phyloP scores from a whole-genome alignment of 2,797 vertebrate species.

The Amniataba percoides region DNA sequence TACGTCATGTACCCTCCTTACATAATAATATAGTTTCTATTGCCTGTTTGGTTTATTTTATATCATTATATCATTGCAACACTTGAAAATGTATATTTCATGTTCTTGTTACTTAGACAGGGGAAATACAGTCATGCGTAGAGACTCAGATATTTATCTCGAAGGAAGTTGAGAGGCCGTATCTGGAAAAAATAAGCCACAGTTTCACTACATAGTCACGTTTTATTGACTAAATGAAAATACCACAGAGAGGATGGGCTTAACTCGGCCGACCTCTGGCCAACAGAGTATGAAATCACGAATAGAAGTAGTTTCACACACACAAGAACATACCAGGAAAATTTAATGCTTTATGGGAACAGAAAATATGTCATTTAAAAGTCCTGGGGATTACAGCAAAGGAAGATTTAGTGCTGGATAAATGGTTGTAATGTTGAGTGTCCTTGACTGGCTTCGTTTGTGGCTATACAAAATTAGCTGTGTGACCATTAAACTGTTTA shows the following conservation, averaged over 20 bases:
- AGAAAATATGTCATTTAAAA: constrained; percentile 51
- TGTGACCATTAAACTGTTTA: constrained; percentile 69
- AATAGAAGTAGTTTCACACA: constrained; percentile 35
- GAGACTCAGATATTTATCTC: constrained; percentile 33
- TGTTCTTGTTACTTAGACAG: constrained; percentile 15
- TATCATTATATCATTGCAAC: too few relatives aligned
- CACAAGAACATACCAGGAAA: constrained; percentile 18
- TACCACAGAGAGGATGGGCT: constrained; percentile 61
- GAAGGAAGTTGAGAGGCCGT: constrained; percentile 42
- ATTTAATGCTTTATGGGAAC: constrained; percentile 21
- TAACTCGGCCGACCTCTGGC: constrained; percentile 22
- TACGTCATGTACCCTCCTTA: constrained; percentile 27
- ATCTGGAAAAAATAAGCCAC: constrained; percentile 55
- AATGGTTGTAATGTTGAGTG: constrained; percentile 51
- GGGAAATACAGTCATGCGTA: constrained; percentile 3
- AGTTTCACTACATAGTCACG: constrained; percentile 41
- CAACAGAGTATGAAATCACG: constrained; percentile 43
- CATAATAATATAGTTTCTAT: constrained; percentile 32
- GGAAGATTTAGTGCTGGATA: constrained; percentile 64
- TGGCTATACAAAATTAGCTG: constrained; percentile 68
- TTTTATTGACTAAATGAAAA: constrained; percentile 72
- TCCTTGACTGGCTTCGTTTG: constrained; percentile 64
- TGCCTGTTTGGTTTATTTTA: constrained; percentile 3
- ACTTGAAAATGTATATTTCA: constrained; percentile 8
- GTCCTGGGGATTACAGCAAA: constrained; percentile 11